phyloP scores from a whole-genome alignment of 2,888 invertebrate species.

The Aethes cnicana region DNA sequence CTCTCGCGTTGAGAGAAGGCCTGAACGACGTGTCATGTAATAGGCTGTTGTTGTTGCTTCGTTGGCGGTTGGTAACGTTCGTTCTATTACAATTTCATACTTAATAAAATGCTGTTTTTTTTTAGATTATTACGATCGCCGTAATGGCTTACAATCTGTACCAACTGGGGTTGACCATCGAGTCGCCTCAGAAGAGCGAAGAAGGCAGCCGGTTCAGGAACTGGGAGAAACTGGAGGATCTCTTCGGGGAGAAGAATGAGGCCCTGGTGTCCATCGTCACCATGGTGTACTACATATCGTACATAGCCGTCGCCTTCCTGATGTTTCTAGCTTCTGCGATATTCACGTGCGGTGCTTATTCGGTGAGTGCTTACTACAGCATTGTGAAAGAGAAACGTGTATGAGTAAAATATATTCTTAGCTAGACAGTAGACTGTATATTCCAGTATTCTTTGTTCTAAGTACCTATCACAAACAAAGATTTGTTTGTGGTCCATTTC shows the following conservation, averaged over 20 bases:
- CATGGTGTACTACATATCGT: conserved; percentile 61
- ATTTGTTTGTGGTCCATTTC: too few relatives aligned
- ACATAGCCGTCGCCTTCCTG: conserved; percentile 57
- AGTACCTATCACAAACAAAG: too few relatives aligned
- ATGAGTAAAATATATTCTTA: too few relatives aligned
- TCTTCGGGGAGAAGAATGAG: conserved; percentile 61
- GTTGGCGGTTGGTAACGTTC: too few relatives aligned
- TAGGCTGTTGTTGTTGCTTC: too few relatives aligned
- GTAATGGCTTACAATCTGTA: conserved; percentile 64
- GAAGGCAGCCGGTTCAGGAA: conserved; percentile 60
- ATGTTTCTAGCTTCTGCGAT: conserved; percentile 60
- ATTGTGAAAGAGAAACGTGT: too few relatives aligned
- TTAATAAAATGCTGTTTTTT: conserved; percentile 30
- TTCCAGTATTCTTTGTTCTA: too few relatives aligned
- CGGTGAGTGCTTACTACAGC: conserved; percentile 51
- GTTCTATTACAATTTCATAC: too few relatives aligned
- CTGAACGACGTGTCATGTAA: too few relatives aligned
- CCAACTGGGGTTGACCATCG: conserved; percentile 57
- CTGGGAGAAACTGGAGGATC: conserved; percentile 65
- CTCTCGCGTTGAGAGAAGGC: too few relatives aligned
- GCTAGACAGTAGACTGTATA: too few relatives aligned
- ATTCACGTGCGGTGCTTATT: conserved; percentile 67
- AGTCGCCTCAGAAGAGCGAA: conserved; percentile 52
- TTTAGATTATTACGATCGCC: conserved; percentile 66
- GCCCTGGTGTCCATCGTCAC: conserved; percentile 55